phyloP scores from a whole-genome alignment of 2,888 invertebrate genomes.

The Phalera bucephala region DNA sequence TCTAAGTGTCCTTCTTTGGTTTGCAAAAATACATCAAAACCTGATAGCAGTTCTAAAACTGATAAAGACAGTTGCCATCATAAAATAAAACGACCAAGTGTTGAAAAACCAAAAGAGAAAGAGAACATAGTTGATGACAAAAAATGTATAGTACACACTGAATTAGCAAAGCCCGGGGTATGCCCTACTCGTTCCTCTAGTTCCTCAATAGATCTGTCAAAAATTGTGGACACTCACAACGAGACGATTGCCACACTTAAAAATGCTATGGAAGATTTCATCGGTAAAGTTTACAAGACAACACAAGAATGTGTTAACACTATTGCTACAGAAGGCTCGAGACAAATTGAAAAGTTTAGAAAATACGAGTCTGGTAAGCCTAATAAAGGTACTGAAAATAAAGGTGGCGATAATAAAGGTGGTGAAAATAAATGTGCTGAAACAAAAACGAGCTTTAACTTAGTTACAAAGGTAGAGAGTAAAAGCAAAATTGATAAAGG shows the following conservation, averaged over 20 bases:
- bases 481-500: constrained; percentile 3
- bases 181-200: neutral
- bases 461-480: constrained; percentile 14
- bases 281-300: constrained; percentile 40
- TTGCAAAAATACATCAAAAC: neutral
- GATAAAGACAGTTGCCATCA: neutral
- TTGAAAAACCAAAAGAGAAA: neutral
- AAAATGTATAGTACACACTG: neutral
- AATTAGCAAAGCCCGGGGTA: neutral
- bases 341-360: constrained; percentile 30
- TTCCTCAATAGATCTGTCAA: neutral
- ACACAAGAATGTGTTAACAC: constrained; percentile 47
- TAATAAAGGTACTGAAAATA: constrained; percentile 11
- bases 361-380: constrained; percentile 21
- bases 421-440: constrained; percentile 18
- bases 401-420: constrained; percentile 12
- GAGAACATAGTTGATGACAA: too few relatives aligned
- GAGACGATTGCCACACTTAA: constrained; percentile 45
- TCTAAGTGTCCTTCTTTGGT: neutral
- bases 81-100: neutral
- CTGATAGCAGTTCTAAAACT: neutral
- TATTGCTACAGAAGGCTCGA: constrained; percentile 40
- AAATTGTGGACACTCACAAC: constrained; percentile 28
- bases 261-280: constrained; percentile 46
- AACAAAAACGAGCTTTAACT: constrained; percentile 13